Conservation (phyloP, 2,888 invertebrate species). For the Lamellibrachia satsuma region DNA sequence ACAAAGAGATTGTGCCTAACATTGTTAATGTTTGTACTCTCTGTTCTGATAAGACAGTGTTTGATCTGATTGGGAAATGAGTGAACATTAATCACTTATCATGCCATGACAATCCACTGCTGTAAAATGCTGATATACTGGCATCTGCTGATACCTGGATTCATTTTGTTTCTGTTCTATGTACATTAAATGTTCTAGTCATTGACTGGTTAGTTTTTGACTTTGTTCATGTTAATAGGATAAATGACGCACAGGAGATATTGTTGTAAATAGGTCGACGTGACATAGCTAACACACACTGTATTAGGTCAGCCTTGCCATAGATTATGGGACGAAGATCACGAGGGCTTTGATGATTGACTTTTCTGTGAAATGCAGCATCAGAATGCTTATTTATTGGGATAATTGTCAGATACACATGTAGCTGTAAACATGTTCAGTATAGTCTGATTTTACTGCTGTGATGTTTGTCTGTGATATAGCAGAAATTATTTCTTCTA, state of each 20-base stretch:
- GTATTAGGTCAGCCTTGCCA: background rate
- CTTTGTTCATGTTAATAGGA: background rate
- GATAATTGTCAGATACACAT: background rate
- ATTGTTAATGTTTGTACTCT: background rate
- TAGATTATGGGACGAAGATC: background rate
- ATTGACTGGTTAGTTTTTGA: background rate
- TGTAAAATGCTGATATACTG: background rate
- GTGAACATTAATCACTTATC: background rate
- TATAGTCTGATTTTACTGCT: background rate
- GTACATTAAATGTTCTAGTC: background rate
- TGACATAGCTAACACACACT: background rate
- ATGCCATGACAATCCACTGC: slow-evolving; percentile 7
- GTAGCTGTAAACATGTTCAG: background rate
- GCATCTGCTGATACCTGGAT: background rate
- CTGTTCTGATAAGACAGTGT: background rate
- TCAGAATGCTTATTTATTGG: slow-evolving; percentile 13
- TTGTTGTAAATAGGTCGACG: background rate
- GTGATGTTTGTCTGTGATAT: slow-evolving; percentile 17
- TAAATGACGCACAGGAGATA: background rate
- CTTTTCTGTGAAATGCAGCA: background rate
- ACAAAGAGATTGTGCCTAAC: background rate
- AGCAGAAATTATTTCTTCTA: background rate
- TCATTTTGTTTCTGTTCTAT: background rate
- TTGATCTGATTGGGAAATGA: background rate
- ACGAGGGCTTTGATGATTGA: background rate